These are phyloP conservation scores for Campaea margaritaria DNA, from an alignment of 2,888 invertebrate genomes.

Conservation along the genomic window DNA sequence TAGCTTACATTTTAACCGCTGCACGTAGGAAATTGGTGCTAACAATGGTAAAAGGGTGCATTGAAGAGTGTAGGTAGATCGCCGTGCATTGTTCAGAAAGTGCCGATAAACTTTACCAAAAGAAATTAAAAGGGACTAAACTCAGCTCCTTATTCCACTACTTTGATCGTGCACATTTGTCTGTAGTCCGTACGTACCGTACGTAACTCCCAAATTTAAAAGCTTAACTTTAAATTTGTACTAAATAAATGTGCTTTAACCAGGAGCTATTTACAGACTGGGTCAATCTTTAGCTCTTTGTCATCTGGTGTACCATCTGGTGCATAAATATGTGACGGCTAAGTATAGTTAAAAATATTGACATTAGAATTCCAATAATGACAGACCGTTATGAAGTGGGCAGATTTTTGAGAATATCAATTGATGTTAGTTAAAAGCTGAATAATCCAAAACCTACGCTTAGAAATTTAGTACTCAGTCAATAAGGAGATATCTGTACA, in stretches of 20 bases:
- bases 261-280: not conserved
- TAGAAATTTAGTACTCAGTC: no score
- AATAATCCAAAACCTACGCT: no score
- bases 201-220: not conserved
- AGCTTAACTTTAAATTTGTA: slow-evolving; percentile 31
- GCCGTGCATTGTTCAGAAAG: slow-evolving; percentile 48
- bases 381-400: no score
- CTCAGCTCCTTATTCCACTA: slow-evolving; percentile 1
- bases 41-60: slow-evolving; percentile 43
- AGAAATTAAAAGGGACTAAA: slow-evolving; percentile 44
- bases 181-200: not conserved
- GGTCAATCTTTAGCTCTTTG: not conserved
- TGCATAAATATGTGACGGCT: not conserved
- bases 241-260: slow-evolving; percentile 37
- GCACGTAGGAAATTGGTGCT: slow-evolving; percentile 3
- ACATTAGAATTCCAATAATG: not conserved
- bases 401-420: no score
- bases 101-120: slow-evolving; percentile 46
- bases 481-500: no score
- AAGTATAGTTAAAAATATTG: not conserved
- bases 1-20: not conserved
- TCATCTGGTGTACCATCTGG: not conserved
- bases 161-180: slow-evolving; percentile 11
- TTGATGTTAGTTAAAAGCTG: no score
- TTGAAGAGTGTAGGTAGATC: slow-evolving; percentile 47